phyloP scores from a whole-genome alignment of 2,888 invertebrate species.

The Synanthedon myopaeformis region DNA sequence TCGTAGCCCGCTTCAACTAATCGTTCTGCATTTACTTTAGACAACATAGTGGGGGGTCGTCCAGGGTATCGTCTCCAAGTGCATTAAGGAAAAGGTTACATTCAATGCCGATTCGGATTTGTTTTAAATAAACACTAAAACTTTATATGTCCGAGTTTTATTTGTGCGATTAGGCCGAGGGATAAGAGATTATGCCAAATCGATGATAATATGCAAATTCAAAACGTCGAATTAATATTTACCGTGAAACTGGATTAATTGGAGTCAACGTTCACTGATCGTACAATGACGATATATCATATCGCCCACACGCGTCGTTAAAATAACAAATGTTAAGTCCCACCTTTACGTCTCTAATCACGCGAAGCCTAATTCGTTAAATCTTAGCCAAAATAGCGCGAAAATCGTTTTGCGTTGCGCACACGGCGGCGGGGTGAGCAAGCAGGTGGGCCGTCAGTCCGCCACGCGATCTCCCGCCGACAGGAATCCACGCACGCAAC shows the following conservation, averaged over 20 bases:
- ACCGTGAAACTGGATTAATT: conserved; percentile 37
- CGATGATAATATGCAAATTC: not conserved
- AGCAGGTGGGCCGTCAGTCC: conserved; percentile 58
- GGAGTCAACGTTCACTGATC: conserved; percentile 35
- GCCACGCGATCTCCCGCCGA: conserved; percentile 61
- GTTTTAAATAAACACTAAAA: too few relatives aligned
- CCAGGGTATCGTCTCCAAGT: too few relatives aligned
- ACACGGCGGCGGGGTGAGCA: conserved; percentile 50
- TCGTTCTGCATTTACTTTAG: too few relatives aligned
- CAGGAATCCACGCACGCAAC: conserved; percentile 57
- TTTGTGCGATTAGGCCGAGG: too few relatives aligned
- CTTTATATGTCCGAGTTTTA: too few relatives aligned
- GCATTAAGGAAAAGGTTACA: not conserved
- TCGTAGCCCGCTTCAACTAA: too few relatives aligned
- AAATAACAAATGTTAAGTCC: conserved; percentile 32
- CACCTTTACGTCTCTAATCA: conserved; percentile 52
- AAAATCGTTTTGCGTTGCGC: conserved; percentile 63
- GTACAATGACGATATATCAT: conserved; percentile 35
- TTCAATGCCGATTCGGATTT: not conserved
- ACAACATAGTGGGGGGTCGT: too few relatives aligned
- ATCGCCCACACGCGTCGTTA: conserved; percentile 48
- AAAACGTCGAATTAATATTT: not conserved
- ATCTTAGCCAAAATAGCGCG: conserved; percentile 70
- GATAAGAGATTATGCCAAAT: not conserved
- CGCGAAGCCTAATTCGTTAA: conserved; percentile 63